Evolutionary conservation across 2,797 vertebrate genomes (phyloP), one percentile per base, ranked within the genome.

Genomic region (Philypnodon macrostomus): DNA sequence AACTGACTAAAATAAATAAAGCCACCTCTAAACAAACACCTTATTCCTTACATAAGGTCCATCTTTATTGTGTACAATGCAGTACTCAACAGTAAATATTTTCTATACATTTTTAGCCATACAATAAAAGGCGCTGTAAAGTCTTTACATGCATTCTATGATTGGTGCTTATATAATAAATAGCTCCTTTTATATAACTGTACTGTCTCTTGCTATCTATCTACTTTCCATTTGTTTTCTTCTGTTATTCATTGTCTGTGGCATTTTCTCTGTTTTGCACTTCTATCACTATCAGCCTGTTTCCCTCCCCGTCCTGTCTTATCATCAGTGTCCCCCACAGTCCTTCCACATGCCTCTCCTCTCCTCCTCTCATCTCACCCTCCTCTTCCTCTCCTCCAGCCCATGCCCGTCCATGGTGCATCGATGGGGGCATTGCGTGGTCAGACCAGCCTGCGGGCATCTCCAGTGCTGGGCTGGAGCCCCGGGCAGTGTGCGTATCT

Each of bases 401-500:
- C 29, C 17, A 45, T 27, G 46, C 51, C 26, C 2, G 60, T 71
- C 60, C 73, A 53, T 62, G 1, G 40, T 34, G 60, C 49, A 67
- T 63, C 77, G 70, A 66, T 34, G 70, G 49, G 68, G 75, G 71
- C 71, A 75, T 67, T 34, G n/a, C 75, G 71, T 74, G 83, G 73
- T 83, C 75, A 79, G 72, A 59, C 40, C 57, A 37, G 74, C 75
- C 80, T 73, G 53, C 48, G 63, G 80, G 72, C 81, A 84, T 75
- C 62, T 47, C 51, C 71, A 67, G 70, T 49, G 61, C 56, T 63
- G 73, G 58, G 67, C 71, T 73, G 47, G 58, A 33, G 77, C 79
- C 77, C 66, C 36, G 4, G 66, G 71, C 54, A 53, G 3, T 64
- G 24, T 44, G 34, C n/a, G n/a, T 60, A 30, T 64, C 34, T 51